Evolutionary conservation across 2,113 vertebrate species (phyloP), one percentile per base, ranked within the genome.

Genomic region (Ptyas mucosa): DNA sequence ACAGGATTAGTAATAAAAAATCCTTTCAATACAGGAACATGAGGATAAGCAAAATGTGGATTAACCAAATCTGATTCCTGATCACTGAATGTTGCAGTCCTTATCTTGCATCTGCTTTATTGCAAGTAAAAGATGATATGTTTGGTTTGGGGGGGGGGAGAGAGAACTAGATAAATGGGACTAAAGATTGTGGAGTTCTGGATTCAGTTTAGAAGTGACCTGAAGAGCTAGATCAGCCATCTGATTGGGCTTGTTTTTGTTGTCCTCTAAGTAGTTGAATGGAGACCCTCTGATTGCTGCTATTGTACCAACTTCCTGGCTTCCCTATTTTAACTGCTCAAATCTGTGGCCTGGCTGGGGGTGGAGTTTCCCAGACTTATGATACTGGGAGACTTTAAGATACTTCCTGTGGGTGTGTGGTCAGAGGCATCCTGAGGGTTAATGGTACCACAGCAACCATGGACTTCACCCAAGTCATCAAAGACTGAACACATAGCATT

Each of bases 51-150:
- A 0, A 0, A 91, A 94, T 49, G 0, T 85, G 64, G 58, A 87
- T 55, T 51, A 57, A 96, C 89, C 34, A 94, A 90, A 93, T 94
- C 89, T 95, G 96, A 96, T 94, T 96, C 94, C 91, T 75, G 96
- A 95, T 95, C 81, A 7, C 93, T 96, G 93, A 92, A 94, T 55
- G 61, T 89, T 94, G 95, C 95, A 92, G 95, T 95, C 96, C 96
- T 97, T 97, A 96, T 93, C 94, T 92, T 93, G 61, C 1, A 2
- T 93, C 94, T 94, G 88, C 96, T 95, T 92, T 91, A 86, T 12
- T 91, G 93, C 94, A 93, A 75, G 69, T 81, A 2, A 20, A 81
- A 15, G n/a, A 7, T 34, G n/a, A n/a, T 20, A 39, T 39, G n/a
- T 75, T 34, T 15, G 6, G 1, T 3, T 29, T 3, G 9, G 1